These are phyloP conservation scores for Ploceus nigricollis DNA, from an alignment of 2,113 vertebrate species.

Conservation along the genomic window DNA sequence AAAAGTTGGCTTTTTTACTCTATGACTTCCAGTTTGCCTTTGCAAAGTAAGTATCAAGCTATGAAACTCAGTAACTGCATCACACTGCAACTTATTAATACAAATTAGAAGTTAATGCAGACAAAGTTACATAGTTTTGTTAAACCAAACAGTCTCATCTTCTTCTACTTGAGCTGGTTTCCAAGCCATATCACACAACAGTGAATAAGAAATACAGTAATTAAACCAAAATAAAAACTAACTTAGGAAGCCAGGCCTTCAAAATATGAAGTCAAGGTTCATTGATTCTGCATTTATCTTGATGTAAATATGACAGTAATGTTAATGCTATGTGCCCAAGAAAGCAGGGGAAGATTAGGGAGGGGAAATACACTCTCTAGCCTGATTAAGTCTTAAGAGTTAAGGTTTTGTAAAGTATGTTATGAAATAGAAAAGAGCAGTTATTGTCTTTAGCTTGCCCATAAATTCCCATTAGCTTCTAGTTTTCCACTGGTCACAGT, in stretches of 20 bases:
- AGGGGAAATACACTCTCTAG: neutral
- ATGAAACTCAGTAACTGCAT: neutral
- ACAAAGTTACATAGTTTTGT: neutral
- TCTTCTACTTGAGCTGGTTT: neutral
- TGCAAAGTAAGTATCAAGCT: neutral
- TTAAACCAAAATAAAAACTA: neutral
- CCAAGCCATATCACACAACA: neutral
- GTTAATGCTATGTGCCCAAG: neutral
- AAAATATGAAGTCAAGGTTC: neutral
- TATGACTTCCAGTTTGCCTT: neutral
- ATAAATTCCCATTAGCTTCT: neutral
- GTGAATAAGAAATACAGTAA: neutral
- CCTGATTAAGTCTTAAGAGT: neutral
- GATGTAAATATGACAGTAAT: neutral
- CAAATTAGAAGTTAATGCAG: neutral
- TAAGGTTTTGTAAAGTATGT: neutral
- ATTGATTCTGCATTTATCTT: neutral
- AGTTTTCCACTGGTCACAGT: neutral
- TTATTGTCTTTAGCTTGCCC: neutral
- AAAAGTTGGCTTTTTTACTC: neutral
- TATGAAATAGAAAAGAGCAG: neutral
- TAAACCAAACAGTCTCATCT: neutral
- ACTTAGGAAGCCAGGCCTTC: neutral
- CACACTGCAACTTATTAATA: neutral
- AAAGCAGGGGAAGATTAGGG: neutral